A percentile compares a stretch with the other conserved stretches of the same genome.
Evolutionary conservation across 1,140 invertebrate genomes (phyloP).

Genomic region (Drosophila prosaltans): DNA sequence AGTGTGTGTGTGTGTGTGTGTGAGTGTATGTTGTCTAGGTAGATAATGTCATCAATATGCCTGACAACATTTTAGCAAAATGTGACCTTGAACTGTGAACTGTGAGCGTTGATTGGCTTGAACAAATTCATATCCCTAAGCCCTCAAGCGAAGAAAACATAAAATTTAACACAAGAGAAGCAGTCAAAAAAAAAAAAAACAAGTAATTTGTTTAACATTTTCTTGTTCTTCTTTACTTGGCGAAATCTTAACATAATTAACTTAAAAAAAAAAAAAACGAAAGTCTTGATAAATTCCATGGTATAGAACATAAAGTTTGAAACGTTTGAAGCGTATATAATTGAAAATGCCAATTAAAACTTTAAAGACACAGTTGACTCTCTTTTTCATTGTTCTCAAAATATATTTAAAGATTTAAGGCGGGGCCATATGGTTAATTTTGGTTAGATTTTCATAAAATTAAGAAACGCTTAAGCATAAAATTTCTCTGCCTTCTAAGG

Average conservation of each 20-base stretch:
- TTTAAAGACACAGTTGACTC: background rate
- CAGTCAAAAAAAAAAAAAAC: background rate
- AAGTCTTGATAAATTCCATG: no score
- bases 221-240: no score
- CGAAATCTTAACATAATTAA: no score
- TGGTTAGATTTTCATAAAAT: no score
- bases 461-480: no score
- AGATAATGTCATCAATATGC: constrained; percentile 68
- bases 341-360: background rate
- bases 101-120: constrained; percentile 7
- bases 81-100: constrained; percentile 42
- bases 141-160: constrained; percentile 1
- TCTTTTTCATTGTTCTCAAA: no score
- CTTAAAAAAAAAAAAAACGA: no score
- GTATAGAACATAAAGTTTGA: background rate
- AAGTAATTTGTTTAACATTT: background rate
- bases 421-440: no score
- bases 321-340: background rate
- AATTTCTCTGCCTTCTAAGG: no score
- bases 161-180: constrained; percentile 1
- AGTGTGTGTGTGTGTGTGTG: constrained; percentile 12
- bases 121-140: background rate
- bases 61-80: constrained; percentile 25
- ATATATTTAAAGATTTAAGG: no score
- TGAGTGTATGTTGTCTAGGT: constrained; percentile 31